Evolutionary conservation across 2,888 invertebrate species (phyloP).

Genomic region (Stenotaenia linearis): DNA sequence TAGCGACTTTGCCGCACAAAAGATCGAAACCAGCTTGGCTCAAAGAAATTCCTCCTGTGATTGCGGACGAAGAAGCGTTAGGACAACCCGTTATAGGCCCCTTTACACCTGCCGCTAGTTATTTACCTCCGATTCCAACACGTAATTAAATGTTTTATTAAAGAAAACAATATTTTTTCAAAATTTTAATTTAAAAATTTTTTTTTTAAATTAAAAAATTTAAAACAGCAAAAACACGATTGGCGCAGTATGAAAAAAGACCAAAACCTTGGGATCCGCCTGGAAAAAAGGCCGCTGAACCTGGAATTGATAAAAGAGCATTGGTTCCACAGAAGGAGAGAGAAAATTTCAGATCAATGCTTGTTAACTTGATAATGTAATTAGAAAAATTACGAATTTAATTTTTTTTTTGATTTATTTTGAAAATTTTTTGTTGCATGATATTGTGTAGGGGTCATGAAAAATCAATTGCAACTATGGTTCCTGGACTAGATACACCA

Average conservation of each 20-base stretch:
- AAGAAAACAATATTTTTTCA: not conserved
- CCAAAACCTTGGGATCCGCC: conserved; percentile 28
- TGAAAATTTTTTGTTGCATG: not conserved
- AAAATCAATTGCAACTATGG: conserved; percentile 41
- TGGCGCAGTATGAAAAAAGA: not conserved
- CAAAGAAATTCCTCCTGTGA: not conserved
- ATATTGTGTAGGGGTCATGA: conserved; percentile 44
- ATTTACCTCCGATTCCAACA: not conserved
- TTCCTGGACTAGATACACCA: conserved; percentile 13
- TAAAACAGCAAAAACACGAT: not conserved
- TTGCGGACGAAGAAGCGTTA: not conserved
- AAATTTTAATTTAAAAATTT: not conserved
- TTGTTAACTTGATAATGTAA: conserved; percentile 66
- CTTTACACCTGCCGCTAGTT: not conserved
- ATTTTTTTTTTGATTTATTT: not conserved
- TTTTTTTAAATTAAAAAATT: not conserved
- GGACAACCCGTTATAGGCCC: not conserved
- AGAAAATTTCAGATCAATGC: conserved; percentile 72
- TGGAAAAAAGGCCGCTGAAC: not conserved
- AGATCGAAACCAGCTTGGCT: conserved; percentile 16
- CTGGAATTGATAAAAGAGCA: not conserved
- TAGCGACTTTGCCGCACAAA: conserved; percentile 17
- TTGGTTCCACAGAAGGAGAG: conserved; percentile 53
- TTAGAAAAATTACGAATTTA: not conserved
- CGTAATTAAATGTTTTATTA: not conserved